A percentile compares a stretch with the other conserved stretches of the same genome.
Evolutionary conservation across 2,113 vertebrate genomes (phyloP).

Genomic region (Dromiciops gliroides): DNA sequence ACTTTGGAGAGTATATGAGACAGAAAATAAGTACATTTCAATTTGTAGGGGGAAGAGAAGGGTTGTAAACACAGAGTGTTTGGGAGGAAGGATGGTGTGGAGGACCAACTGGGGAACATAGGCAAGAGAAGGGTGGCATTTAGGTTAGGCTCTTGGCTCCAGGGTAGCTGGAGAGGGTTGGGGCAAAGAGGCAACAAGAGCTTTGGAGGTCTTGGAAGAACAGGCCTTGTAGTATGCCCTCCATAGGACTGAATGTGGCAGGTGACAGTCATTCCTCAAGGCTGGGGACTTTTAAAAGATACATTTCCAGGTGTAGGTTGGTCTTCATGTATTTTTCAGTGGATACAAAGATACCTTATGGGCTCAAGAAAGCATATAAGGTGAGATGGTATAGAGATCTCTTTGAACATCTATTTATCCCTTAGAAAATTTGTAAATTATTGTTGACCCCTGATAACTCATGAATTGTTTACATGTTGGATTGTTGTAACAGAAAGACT

Average conservation of each 20-base stretch:
- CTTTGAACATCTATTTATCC: constrained; percentile 32
- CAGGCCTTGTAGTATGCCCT: neutral
- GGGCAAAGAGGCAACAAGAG: neutral
- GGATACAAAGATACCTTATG: neutral
- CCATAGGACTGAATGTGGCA: constrained; percentile 23
- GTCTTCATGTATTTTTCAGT: neutral
- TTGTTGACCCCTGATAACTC: neutral
- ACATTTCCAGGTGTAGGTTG: constrained; percentile 18
- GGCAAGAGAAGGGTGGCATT: neutral
- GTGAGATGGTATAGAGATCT: neutral
- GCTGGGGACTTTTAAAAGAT: neutral
- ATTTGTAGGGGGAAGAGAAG: neutral
- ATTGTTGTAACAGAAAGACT: constrained; percentile 17
- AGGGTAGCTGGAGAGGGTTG: neutral
- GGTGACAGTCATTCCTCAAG: neutral
- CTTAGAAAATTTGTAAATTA: constrained; percentile 1
- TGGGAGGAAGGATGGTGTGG: neutral
- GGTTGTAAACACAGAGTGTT: neutral
- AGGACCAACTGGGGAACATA: neutral
- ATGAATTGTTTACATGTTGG: constrained; percentile 40
- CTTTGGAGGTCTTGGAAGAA: neutral
- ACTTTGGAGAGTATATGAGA: constrained; percentile 40
- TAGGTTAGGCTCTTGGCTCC: neutral
- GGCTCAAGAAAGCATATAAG: constrained; percentile 3
- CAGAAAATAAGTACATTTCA: constrained; percentile 40